Evolutionary conservation across 2,113 vertebrate species (phyloP).

Genomic region (Tychaedon coryphoeus): DNA sequence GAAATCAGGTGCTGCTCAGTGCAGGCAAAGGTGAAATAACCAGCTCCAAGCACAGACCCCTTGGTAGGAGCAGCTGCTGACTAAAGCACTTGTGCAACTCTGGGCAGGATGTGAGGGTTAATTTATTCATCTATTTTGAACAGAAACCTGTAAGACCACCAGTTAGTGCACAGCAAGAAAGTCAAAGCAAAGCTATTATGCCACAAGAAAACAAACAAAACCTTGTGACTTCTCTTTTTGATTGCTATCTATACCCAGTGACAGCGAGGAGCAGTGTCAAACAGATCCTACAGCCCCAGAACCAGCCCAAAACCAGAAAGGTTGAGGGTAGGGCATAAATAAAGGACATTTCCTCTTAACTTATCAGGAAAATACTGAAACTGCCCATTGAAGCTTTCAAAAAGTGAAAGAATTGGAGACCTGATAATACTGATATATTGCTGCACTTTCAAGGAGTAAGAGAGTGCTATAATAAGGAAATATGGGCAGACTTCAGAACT

Average conservation of each 20-base stretch:
- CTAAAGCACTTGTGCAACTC: neutral
- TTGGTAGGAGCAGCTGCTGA: neutral
- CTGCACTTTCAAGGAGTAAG: neutral
- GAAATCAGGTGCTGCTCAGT: neutral
- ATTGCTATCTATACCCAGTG: rapidly evolving
- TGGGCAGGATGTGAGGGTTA: neutral
- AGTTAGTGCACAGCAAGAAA: neutral
- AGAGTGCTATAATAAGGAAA: constrained; percentile 1
- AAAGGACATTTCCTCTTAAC: neutral
- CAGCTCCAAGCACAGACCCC: neutral
- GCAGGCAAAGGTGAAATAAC: neutral
- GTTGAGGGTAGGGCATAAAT: neutral
- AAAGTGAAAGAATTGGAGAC: neutral
- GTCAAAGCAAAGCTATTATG: neutral
- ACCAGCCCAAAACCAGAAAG: neutral
- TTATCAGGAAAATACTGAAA: neutral
- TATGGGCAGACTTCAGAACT: neutral
- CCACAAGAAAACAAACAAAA: neutral
- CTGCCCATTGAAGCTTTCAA: neutral
- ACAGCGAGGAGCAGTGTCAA: neutral
- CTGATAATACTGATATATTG: neutral
- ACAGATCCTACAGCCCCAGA: neutral
- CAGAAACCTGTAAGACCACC: neutral
- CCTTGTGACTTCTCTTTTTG: neutral
- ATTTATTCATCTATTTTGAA: neutral